Conservation (phyloP, 2,113 vertebrate species). For the Fulmarus glacialis region DNA sequence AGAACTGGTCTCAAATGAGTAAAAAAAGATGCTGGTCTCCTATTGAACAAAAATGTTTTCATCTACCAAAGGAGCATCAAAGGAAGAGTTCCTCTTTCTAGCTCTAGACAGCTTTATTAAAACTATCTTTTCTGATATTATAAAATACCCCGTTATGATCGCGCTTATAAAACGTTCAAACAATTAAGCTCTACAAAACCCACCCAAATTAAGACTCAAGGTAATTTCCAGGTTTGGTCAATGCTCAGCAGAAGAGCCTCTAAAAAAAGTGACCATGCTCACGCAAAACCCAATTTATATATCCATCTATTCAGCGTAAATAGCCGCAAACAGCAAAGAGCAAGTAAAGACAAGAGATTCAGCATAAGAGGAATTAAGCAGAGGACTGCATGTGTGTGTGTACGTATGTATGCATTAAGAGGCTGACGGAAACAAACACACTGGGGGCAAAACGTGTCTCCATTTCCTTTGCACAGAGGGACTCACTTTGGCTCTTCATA, state of each 20-base stretch:
- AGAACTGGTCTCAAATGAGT: conserved; percentile 69
- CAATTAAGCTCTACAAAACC: conserved; percentile 47
- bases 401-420: fast-evolving
- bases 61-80: conserved; percentile 76
- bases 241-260: neutral
- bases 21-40: conserved; percentile 70
- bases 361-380: neutral
- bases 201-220: neutral
- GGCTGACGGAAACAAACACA: neutral
- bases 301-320: neutral
- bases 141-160: conserved; percentile 44
- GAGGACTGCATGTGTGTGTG: neutral
- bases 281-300: neutral
- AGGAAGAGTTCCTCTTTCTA: conserved; percentile 68
- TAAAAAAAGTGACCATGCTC: neutral
- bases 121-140: conserved; percentile 71
- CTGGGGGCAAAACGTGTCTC: neutral
- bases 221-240: neutral
- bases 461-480: neutral
- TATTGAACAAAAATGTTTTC: conserved; percentile 77
- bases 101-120: conserved; percentile 72
- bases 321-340: neutral
- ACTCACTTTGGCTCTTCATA: neutral
- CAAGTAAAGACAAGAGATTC: neutral
- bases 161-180: conserved; percentile 47